Evolutionary conservation across 1,140 invertebrate species (phyloP).

Genomic region (Cyphomyrmex costatus): DNA sequence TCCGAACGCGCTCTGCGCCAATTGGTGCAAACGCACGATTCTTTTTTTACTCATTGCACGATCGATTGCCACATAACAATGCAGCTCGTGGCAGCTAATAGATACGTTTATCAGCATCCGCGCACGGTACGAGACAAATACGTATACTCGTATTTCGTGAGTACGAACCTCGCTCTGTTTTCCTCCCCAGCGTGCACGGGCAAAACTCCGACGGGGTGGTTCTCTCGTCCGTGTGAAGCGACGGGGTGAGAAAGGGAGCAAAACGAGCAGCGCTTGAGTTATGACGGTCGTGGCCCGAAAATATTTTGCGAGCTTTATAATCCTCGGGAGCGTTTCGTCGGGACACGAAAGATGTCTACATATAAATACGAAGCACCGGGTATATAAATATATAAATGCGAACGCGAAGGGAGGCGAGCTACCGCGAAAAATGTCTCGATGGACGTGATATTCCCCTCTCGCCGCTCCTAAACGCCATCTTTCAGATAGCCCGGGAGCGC

Average conservation of each 20-base stretch:
- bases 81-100: constrained; percentile 65
- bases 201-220: constrained; percentile 61
- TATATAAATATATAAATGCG: constrained; percentile 71
- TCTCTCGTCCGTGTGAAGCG: constrained; percentile 32
- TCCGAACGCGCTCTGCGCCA: not conserved
- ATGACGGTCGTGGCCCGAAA: constrained; percentile 81
- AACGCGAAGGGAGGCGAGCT: not conserved
- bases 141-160: constrained; percentile 68
- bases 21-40: constrained; percentile 30
- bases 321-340: constrained; percentile 76
- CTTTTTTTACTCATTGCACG: constrained; percentile 36
- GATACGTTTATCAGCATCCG: constrained; percentile 67
- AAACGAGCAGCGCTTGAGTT: constrained; percentile 78
- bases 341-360: constrained; percentile 64
- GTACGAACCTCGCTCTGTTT: constrained; percentile 37
- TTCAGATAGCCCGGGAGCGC: constrained; percentile 65
- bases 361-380: constrained; percentile 69
- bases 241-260: constrained; percentile 62
- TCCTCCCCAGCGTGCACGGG: constrained; percentile 17
- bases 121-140: constrained; percentile 69
- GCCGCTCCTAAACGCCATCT: constrained; percentile 65
- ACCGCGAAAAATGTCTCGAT: constrained; percentile 73
- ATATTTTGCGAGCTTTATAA: constrained; percentile 83
- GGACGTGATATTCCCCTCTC: constrained; percentile 65
- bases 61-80: constrained; percentile 51